phyloP scores from a whole-genome alignment of 2,888 invertebrate genomes.

The Ptilodon capucinus region DNA sequence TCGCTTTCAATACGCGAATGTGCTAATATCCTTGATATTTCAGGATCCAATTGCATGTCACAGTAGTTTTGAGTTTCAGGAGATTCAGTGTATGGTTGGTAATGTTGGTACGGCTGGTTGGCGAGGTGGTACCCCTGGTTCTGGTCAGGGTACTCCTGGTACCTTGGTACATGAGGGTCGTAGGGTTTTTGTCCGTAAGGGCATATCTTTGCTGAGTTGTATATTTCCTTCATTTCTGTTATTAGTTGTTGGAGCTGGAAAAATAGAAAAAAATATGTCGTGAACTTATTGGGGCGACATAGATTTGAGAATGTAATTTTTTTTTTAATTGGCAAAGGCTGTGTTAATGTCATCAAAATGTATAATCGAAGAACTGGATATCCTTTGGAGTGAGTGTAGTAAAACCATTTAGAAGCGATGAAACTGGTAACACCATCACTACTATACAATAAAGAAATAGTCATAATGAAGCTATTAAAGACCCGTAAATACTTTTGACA shows the following conservation, averaged over 20 bases:
- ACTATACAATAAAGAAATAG: too few relatives aligned
- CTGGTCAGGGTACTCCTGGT: constrained; percentile 18
- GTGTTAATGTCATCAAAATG: too few relatives aligned
- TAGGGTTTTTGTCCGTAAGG: constrained; percentile 83
- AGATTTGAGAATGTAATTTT: too few relatives aligned
- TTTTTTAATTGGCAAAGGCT: too few relatives aligned
- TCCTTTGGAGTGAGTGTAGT: too few relatives aligned
- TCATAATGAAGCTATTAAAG: too few relatives aligned
- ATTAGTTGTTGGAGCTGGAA: constrained; percentile 87
- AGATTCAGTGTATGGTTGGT: constrained; percentile 54
- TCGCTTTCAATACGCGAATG: constrained; percentile 89
- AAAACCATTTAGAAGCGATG: too few relatives aligned
- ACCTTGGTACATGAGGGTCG: constrained; percentile 60
- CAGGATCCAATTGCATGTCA: constrained; percentile 75
- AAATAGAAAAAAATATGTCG: too few relatives aligned
- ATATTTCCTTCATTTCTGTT: constrained; percentile 90
- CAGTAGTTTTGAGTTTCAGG: constrained; percentile 27
- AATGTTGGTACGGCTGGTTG: constrained; percentile 60
- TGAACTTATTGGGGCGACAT: too few relatives aligned
- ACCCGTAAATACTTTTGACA: too few relatives aligned
- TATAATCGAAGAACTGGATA: too few relatives aligned
- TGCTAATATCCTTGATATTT: constrained; percentile 85
- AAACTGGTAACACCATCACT: too few relatives aligned
- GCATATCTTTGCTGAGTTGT: constrained; percentile 88
- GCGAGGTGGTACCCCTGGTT: constrained; percentile 45